Evolutionary conservation across 2,113 vertebrate species (phyloP), one percentile per base, ranked within the genome.

Genomic region (Cyphomyrus discorhynchus): DNA sequence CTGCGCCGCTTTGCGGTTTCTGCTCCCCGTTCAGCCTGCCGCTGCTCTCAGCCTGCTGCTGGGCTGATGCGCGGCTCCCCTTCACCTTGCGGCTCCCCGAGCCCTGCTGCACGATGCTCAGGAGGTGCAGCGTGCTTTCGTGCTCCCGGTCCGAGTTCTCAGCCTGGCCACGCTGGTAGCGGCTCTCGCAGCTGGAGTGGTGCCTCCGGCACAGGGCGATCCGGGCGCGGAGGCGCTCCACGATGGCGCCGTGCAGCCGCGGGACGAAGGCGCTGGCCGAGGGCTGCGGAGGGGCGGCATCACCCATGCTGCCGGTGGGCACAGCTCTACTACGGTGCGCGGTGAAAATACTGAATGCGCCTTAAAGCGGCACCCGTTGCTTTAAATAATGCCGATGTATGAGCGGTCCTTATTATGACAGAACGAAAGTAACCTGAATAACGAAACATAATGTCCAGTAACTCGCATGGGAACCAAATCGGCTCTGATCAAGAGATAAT

Each of bases 171-270:
- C 97, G 95, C 92, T 96, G 97, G 90, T 98, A 98, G 93, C 98
- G 97, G 91, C 95, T 97, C 94, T 98, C 97, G 83, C 98, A 99
- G 95, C 96, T 98, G 91, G 97, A 96, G 95, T 99, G 98, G 93
- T 99, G 98, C 92, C 97, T 95, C 91, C 98, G 96, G 94, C 97
- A 99, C 83, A 97, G 94, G 92, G 98, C 98, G 27, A 99, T 98
- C 70, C 98, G 97, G 91, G 98, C 98, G 90, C 98, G 96, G 77
- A 99, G 92, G 88, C 98, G 97, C 94, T 99, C 98, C 93, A 99
- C 98, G 45, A 99, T 98, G 90, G 98, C 98, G 92, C 96, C 98
- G 95, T 98, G 98, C 90, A 97, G 96, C 91, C 97, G 96, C 15
- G 97, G 97, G 80, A 97, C 93, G 91, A 96, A 96, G 2, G 94